phyloP scores from a whole-genome alignment of 2,888 invertebrate genomes.

The Lasioglossum lativentre region DNA sequence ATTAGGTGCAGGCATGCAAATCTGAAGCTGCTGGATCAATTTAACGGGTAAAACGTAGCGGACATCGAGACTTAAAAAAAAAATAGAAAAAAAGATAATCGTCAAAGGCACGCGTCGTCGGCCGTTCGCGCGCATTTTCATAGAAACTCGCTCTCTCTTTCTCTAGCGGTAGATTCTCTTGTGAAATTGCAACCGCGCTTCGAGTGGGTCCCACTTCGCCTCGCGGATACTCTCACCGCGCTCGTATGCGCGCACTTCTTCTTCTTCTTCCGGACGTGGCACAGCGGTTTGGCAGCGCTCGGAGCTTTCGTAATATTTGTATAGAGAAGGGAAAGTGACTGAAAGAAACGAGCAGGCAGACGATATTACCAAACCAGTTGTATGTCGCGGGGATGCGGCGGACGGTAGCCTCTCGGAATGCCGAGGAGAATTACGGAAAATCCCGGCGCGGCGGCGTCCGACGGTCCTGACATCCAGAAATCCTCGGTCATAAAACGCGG shows the following conservation, averaged over 20 bases:
- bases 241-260: slow-evolving; percentile 26
- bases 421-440: background rate
- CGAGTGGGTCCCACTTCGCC: background rate
- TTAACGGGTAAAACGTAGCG: slow-evolving; percentile 21
- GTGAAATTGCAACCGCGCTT: slow-evolving; percentile 12
- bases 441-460: background rate
- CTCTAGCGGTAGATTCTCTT: background rate
- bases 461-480: background rate
- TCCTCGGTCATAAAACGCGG: background rate
- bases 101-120: slow-evolving; percentile 5
- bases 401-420: background rate
- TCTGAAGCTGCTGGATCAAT: background rate
- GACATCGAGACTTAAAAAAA: background rate
- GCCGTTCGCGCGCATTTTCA: slow-evolving; percentile 56
- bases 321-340: slow-evolving; percentile 58
- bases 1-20: slow-evolving; percentile 3
- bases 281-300: slow-evolving; percentile 34
- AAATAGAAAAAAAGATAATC: background rate
- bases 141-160: slow-evolving; percentile 38
- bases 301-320: slow-evolving; percentile 58
- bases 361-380: slow-evolving; percentile 33
- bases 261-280: slow-evolving; percentile 40
- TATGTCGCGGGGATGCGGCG: background rate
- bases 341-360: slow-evolving; percentile 45
- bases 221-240: slow-evolving; percentile 30